Percentiles rank a stretch among this genome's conserved stretches.
phyloP scores from a whole-genome alignment of 2,888 invertebrate genomes.

The Tanytarsus gracilentus region DNA sequence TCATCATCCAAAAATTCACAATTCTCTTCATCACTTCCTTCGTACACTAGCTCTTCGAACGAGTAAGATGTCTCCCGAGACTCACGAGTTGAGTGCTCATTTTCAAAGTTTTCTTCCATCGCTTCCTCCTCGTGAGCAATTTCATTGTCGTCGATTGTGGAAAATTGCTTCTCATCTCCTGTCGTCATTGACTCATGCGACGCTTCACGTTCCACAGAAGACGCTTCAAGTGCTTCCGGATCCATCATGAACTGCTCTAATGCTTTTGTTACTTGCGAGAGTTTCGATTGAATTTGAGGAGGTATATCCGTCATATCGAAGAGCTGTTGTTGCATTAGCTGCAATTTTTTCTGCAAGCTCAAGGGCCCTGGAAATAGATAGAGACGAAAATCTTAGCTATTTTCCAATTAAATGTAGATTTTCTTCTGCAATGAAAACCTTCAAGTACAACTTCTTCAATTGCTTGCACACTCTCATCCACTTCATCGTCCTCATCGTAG shows the following conservation, averaged over 20 bases:
- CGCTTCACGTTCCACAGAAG: constrained; percentile 4
- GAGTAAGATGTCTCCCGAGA: constrained; percentile 24
- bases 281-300: constrained; percentile 39
- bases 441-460: constrained; percentile 25
- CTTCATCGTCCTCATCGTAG: constrained; percentile 3
- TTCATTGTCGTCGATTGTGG: no score
- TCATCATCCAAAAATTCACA: background rate
- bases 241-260: constrained; percentile 36
- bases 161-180: constrained; percentile 27
- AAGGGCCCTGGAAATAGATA: constrained; percentile 29
- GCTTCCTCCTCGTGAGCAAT: constrained; percentile 18
- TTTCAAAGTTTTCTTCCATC: background rate
- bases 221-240: constrained; percentile 13
- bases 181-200: background rate
- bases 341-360: constrained; percentile 39
- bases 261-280: constrained; percentile 41
- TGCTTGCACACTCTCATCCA: constrained; percentile 4
- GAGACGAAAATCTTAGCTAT: no score
- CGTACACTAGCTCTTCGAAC: background rate
- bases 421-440: no score
- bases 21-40: background rate
- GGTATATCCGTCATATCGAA: constrained; percentile 43
- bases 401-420: no score
- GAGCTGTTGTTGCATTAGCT: constrained; percentile 42
- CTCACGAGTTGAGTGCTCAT: background rate